Percentiles rank a stretch among this genome's conserved stretches.
These are phyloP conservation scores for Yponomeuta cagnagella DNA, from an alignment of 2,888 invertebrate genomes.

Conservation along the genomic window DNA sequence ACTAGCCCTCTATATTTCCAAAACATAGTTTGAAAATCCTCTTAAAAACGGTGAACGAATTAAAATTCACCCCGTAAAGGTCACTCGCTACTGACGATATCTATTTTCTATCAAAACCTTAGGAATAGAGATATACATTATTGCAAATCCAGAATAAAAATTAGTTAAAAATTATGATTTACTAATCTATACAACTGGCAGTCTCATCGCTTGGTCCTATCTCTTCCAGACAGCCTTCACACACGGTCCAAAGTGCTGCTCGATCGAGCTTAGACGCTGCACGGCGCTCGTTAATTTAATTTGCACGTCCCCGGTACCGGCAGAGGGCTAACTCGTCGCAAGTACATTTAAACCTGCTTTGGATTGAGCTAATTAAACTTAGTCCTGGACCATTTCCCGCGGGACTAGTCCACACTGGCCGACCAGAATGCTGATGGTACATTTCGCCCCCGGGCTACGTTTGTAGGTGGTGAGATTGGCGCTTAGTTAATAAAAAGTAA, in stretches of 20 bases:
- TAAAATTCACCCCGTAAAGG: no score
- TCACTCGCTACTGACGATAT: no score
- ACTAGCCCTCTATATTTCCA: no score
- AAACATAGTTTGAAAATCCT: no score
- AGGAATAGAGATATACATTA: no score
- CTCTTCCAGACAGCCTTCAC: no score
- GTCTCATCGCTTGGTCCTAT: no score
- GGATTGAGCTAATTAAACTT: slow-evolving; percentile 48
- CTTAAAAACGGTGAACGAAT: no score
- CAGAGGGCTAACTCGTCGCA: not conserved
- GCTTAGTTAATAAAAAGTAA: not conserved
- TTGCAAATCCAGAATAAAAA: no score
- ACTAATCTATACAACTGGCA: no score
- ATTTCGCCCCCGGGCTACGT: not conserved
- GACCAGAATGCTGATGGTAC: not conserved
- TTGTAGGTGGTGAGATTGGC: not conserved
- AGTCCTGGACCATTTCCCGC: slow-evolving; percentile 27
- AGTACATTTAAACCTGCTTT: slow-evolving; percentile 19
- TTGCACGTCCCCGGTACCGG: not conserved
- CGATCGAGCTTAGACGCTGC: not conserved
- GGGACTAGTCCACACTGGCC: slow-evolving; percentile 18
- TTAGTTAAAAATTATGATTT: no score
- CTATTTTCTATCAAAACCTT: no score
- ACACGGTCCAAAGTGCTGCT: not conserved
- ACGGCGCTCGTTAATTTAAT: not conserved